phyloP scores from a whole-genome alignment of 1,140 invertebrate species.

The Agraylea sexmaculata region DNA sequence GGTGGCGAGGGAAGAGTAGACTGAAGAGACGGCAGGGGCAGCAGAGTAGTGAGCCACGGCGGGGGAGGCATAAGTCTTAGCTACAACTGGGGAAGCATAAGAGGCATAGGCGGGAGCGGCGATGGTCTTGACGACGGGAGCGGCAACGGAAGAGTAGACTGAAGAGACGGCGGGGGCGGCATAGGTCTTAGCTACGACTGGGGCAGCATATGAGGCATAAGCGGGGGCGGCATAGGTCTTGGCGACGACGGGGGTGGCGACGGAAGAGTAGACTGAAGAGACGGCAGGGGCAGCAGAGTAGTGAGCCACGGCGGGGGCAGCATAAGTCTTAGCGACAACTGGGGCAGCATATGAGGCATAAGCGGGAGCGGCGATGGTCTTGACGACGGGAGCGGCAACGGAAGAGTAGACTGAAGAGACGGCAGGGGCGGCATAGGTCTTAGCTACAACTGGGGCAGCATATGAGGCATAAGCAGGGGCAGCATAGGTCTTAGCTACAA shows the following conservation, averaged over 20 bases:
- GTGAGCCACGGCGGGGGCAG: background rate
- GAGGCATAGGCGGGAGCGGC: conserved; percentile 16
- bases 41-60: conserved; percentile 21
- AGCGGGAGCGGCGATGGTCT: conserved; percentile 19
- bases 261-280: conserved; percentile 11
- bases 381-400: conserved; percentile 23
- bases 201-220: conserved; percentile 9
- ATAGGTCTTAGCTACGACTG: conserved; percentile 3
- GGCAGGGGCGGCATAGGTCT: conserved; percentile 17
- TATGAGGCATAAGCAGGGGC: conserved; percentile 12
- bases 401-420: conserved; percentile 22
- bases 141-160: conserved; percentile 9
- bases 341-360: conserved; percentile 18
- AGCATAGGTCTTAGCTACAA: conserved; percentile 18
- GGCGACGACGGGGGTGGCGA: conserved; percentile 21
- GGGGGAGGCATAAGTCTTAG: conserved; percentile 23
- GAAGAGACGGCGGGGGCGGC: conserved; percentile 9
- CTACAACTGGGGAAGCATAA: conserved; percentile 17
- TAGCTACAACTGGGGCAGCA: conserved; percentile 24
- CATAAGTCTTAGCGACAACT: conserved; percentile 8
- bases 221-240: conserved; percentile 12
- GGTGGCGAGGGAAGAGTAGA: conserved; percentile 22
- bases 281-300: no score
- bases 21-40: conserved; percentile 17
- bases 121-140: conserved; percentile 24